Conservation (phyloP, 2,113 vertebrate species). For the Taurulus bubalis region DNA sequence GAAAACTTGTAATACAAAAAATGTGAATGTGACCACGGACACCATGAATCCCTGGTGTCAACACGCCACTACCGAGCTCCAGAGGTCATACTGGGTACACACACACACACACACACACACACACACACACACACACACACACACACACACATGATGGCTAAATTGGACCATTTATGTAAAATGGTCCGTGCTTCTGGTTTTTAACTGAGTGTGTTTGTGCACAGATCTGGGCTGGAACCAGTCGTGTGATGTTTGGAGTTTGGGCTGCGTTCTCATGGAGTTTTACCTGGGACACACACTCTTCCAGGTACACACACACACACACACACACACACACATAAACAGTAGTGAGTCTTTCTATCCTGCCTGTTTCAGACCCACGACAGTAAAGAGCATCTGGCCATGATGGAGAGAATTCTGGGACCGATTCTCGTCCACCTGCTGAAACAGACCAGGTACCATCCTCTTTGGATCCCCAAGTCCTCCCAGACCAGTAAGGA, state of each 20-base stretch:
- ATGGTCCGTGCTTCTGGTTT: neutral
- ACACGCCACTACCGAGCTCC: conserved; percentile 96
- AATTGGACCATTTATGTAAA: neutral
- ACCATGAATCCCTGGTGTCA: conserved; percentile 93
- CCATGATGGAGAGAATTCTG: conserved; percentile 96
- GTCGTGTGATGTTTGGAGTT: conserved; percentile 96
- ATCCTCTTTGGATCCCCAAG: neutral
- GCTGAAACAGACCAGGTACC: conserved; percentile 62
- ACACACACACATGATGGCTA: neutral
- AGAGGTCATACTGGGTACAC: conserved; percentile 93
- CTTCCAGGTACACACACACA: conserved; percentile 86
- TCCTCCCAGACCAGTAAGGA: neutral
- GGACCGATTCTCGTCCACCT: conserved; percentile 88
- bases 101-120: conserved; percentile 8
- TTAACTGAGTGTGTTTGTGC: neutral
- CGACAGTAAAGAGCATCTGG: conserved; percentile 93
- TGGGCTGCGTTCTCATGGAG: conserved; percentile 95
- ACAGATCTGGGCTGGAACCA: conserved; percentile 95
- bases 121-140: conserved; percentile 20
- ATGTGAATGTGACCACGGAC: conserved; percentile 89
- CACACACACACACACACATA: neutral
- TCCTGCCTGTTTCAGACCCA: conserved; percentile 85
- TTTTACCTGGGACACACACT: conserved; percentile 93
- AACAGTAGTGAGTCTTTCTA: accelerated
- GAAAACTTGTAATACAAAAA: no score